Evolutionary conservation across 2,888 invertebrate genomes (phyloP), one percentile per base, ranked within the genome.

Genomic region (Caradrina clavipalpis): DNA sequence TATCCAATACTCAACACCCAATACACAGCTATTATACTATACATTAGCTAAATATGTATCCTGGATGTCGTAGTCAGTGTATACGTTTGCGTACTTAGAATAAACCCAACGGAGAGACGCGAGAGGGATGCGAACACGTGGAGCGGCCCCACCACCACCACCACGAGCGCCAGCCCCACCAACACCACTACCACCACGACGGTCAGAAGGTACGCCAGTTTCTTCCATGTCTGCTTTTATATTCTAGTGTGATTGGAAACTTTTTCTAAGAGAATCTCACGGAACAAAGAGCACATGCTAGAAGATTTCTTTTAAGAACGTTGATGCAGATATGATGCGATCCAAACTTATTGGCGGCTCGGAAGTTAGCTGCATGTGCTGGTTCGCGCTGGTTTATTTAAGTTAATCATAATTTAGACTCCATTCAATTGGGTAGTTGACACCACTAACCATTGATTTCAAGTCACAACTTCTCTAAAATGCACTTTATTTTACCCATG

Each of bases 91-190:
- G 55, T 80, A 50, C 66, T 60, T 86, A 94, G 94, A 88, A 88
- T 91, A 78, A 93, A 84, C 59, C 88, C 92, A 17, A 80, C 89
- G 73, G 94, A 93, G 63, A 89, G 91, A 81, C 84, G 90, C 68
- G 94, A 94, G 31, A 86, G 91, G n/a, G 94, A 94, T 3, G 90
- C 87, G 0, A 94, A 93, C 78, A 91, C 93, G 0, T 93, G 93
- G 93, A 88, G 87, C 6, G 77, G 92, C 2, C 88, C 92, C 0
- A 78, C 90, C 0, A 91, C 83, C 22, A 90, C 92, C 2, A 87
- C 86, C 7, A 69, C 87, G 3, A 87, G 78, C 55, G 76, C 89
- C 1, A 89, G 84, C 51, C 83, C 87, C 0, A 87, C 90, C 4
- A 91, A 82, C 60, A 90, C 88, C 21, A 87, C 91, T 8, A 90